Conservation (phyloP, 1,140 invertebrate genomes). For the Panagrolaimus sp. region DNA sequence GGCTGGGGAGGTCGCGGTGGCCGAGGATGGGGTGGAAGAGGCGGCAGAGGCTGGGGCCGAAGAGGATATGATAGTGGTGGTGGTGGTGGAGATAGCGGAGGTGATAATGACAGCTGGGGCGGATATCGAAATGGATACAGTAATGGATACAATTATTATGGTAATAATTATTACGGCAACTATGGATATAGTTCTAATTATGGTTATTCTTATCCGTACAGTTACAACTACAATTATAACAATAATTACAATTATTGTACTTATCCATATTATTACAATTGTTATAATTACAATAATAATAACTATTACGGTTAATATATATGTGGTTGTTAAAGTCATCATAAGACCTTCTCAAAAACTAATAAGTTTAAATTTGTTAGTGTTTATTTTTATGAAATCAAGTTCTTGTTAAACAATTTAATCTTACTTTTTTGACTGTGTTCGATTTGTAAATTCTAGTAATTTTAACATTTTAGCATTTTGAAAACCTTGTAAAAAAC, state of each 20-base stretch:
- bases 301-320: no score
- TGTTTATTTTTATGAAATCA: no score
- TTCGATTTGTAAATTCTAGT: no score
- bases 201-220: neutral
- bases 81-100: neutral
- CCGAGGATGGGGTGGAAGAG: neutral
- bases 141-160: neutral
- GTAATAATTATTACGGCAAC: slow-evolving; percentile 1
- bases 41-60: neutral
- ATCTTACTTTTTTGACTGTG: no score
- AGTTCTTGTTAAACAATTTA: no score
- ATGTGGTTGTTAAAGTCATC: no score
- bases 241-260: slow-evolving; percentile 3
- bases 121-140: slow-evolving; percentile 1
- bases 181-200: neutral
- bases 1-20: neutral
- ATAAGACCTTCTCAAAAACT: no score
- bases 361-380: no score
- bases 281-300: no score
- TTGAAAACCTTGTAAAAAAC: no score
- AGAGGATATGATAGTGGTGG: neutral
- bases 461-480: no score
- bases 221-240: neutral
- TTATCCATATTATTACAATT: neutral
- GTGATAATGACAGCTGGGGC: neutral